Percentiles rank a stretch among this genome's conserved stretches.
Conservation (phyloP, 2,888 invertebrate species). For the Osmoderma eremita region DNA sequence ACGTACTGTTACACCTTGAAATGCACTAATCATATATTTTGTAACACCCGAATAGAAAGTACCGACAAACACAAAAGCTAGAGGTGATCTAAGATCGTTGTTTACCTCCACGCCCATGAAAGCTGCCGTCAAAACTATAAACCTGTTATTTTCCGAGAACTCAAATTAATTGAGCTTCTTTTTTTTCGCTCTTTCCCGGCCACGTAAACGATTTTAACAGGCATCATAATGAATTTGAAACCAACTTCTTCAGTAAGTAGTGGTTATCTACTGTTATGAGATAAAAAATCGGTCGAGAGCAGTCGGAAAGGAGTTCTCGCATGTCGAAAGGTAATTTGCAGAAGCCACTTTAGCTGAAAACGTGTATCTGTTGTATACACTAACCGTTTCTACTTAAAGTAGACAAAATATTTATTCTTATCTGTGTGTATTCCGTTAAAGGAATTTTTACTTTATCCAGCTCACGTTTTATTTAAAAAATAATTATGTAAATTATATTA, state of each 20-base stretch:
- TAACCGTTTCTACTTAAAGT: slow-evolving; percentile 25
- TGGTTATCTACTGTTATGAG: slow-evolving; percentile 54
- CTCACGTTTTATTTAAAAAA: no score
- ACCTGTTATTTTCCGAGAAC: slow-evolving; percentile 51
- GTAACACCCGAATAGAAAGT: slow-evolving; percentile 40
- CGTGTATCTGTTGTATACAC: slow-evolving; percentile 17
- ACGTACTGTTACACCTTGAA: no score
- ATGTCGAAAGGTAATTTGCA: slow-evolving; percentile 43
- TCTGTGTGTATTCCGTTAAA: slow-evolving; percentile 13
- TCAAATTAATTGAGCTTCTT: slow-evolving; percentile 51
- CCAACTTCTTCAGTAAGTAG: slow-evolving; percentile 60
- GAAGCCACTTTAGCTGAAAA: slow-evolving; percentile 38
- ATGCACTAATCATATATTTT: no score
- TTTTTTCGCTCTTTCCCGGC: slow-evolving; percentile 41
- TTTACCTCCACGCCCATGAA: slow-evolving; percentile 43
- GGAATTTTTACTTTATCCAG: slow-evolving; percentile 1
- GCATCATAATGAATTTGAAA: slow-evolving; percentile 56
- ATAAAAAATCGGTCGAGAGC: slow-evolving; percentile 37
- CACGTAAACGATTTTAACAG: slow-evolving; percentile 52
- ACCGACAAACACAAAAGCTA: slow-evolving; percentile 37
- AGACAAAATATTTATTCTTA: slow-evolving; percentile 36
- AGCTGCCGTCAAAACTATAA: slow-evolving; percentile 47
- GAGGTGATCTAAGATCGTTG: slow-evolving; percentile 40
- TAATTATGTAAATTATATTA: no score
- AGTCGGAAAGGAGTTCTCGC: slow-evolving; percentile 39